Conservation (phyloP, 2,888 invertebrate species). For the Lypha dubia region DNA sequence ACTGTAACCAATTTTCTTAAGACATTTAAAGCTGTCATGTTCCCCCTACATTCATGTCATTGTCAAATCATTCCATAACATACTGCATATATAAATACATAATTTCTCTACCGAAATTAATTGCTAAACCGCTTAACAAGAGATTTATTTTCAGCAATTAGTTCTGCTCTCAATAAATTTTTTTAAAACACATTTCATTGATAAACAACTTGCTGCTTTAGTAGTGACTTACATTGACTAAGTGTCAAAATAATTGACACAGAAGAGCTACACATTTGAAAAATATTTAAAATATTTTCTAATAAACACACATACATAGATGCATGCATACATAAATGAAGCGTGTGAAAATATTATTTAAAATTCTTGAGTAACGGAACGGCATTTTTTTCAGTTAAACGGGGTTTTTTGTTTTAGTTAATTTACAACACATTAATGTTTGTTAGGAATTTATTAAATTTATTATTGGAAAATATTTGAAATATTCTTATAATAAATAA, state of each 20-base stretch:
- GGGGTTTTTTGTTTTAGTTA: background rate
- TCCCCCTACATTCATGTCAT: background rate
- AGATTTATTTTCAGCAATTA: slow-evolving; percentile 34
- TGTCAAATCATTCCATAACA: slow-evolving; percentile 6
- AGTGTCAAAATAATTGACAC: slow-evolving; percentile 36
- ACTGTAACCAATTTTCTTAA: slow-evolving; percentile 8
- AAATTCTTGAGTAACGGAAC: background rate
- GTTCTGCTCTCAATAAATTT: slow-evolving; percentile 48
- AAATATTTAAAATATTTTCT: slow-evolving; percentile 18
- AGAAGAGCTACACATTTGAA: background rate
- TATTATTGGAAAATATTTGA: background rate
- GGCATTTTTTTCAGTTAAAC: background rate
- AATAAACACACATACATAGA: background rate
- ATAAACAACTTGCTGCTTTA: slow-evolving; percentile 4
- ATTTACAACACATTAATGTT: background rate
- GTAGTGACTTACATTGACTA: background rate
- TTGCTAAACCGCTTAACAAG: slow-evolving; percentile 28
- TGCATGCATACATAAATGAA: background rate
- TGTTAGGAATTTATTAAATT: background rate
- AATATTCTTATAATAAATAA: no score
- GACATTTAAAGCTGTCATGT: slow-evolving; percentile 7
- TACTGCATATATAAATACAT: background rate
- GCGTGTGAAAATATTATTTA: slow-evolving; percentile 37
- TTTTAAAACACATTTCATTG: slow-evolving; percentile 7
- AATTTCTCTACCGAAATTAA: slow-evolving; percentile 6